Conservation (phyloP, 2,113 vertebrate genomes). For the Chascanopsetta lugubris region DNA sequence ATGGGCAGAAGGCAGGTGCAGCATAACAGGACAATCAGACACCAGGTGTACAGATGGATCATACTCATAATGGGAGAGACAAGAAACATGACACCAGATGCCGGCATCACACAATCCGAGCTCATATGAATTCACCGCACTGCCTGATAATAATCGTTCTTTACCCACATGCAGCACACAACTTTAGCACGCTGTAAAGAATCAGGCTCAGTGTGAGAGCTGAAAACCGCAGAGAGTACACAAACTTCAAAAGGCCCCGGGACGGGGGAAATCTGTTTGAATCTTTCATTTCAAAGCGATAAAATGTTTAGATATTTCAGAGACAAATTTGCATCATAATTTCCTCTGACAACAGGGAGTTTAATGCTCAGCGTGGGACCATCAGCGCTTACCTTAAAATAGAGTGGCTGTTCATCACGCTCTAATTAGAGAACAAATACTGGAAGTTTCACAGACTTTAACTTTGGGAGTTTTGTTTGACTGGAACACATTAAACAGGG, state of each 20-base stretch:
- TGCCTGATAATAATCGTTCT: constrained; percentile 25
- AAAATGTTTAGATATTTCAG: constrained; percentile 52
- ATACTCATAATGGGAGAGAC: constrained; percentile 56
- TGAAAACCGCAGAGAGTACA: constrained; percentile 47
- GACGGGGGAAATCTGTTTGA: constrained; percentile 43
- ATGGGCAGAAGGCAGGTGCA: constrained; percentile 27
- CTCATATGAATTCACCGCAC: constrained; percentile 37
- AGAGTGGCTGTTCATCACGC: constrained; percentile 11
- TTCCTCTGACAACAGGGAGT: constrained; percentile 41
- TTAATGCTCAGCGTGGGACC: constrained; percentile 22
- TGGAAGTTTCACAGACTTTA: constrained; percentile 12
- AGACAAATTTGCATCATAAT: constrained; percentile 46
- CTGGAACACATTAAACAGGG: constrained; percentile 8
- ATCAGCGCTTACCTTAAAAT: constrained; percentile 39
- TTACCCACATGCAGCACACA: constrained; percentile 19
- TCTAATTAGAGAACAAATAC: constrained; percentile 34
- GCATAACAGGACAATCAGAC: constrained; percentile 49
- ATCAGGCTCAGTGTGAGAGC: constrained; percentile 20
- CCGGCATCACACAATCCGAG: constrained; percentile 38
- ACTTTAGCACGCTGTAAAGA: constrained; percentile 17
- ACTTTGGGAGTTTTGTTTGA: constrained; percentile 29
- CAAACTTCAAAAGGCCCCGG: constrained; percentile 44
- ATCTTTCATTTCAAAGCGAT: constrained; percentile 60
- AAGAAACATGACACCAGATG: constrained; percentile 71
- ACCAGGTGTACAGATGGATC: constrained; percentile 69